These are phyloP conservation scores for Drosophila kanekoi DNA, from an alignment of 2,888 invertebrate genomes.

Conservation along the genomic window DNA sequence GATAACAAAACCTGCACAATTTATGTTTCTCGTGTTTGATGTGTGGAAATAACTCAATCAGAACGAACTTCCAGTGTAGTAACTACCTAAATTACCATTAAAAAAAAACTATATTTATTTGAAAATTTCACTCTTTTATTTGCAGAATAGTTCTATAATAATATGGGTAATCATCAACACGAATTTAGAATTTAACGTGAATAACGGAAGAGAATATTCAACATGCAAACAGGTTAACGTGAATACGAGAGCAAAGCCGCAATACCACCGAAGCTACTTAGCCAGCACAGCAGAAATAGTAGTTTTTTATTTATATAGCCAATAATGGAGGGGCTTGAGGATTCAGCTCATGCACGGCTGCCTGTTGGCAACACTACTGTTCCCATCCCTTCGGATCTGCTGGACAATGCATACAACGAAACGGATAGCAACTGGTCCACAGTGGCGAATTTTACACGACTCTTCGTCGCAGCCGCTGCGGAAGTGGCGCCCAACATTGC, in stretches of 20 bases:
- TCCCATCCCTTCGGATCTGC: background rate
- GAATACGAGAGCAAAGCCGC: background rate
- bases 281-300: background rate
- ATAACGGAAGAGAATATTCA: background rate
- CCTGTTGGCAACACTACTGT: constrained; percentile 5
- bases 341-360: constrained; percentile 13
- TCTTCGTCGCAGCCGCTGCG: constrained; percentile 43
- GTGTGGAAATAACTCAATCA: no score
- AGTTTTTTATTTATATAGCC: background rate
- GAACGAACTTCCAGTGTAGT: no score
- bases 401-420: constrained; percentile 35
- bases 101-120: background rate
- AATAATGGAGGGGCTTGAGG: constrained; percentile 42
- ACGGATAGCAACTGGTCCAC: constrained; percentile 53
- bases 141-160: constrained; percentile 4
- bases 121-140: background rate
- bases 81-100: no score
- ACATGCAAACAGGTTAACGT: constrained; percentile 28
- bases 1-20: background rate
- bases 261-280: constrained; percentile 6
- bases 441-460: constrained; percentile 55
- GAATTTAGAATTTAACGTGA: constrained; percentile 17
- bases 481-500: constrained; percentile 58
- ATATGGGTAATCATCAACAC: background rate
- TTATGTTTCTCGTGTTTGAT: no score